phyloP scores from a whole-genome alignment of 2,113 vertebrate species.

The Phyllopteryx taeniolatus region DNA sequence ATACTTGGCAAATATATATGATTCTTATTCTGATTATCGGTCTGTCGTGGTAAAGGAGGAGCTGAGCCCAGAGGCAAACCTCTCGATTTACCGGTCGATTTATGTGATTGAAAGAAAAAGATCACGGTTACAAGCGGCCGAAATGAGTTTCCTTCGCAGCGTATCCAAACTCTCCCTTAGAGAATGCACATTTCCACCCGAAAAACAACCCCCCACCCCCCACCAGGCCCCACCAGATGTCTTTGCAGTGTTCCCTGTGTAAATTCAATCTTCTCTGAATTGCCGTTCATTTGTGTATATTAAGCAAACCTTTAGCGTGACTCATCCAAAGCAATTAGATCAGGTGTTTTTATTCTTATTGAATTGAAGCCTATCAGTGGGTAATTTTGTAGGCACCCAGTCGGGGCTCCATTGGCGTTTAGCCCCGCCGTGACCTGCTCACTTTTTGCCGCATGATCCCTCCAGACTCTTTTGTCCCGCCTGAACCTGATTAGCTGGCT shows the following conservation, averaged over 20 bases:
- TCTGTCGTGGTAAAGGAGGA: too few relatives aligned
- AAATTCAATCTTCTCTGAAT: background rate
- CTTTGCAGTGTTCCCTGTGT: background rate
- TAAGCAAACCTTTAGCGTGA: slow-evolving; percentile 11
- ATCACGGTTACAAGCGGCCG: too few relatives aligned
- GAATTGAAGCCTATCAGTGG: slow-evolving; percentile 55
- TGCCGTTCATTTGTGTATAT: slow-evolving; percentile 12
- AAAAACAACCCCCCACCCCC: background rate
- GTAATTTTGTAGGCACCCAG: slow-evolving; percentile 44
- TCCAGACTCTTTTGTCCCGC: slow-evolving; percentile 37
- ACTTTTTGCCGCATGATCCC: slow-evolving; percentile 56
- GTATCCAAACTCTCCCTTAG: background rate
- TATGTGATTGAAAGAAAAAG: too few relatives aligned
- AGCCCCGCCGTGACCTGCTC: slow-evolving; percentile 61
- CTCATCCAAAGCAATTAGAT: slow-evolving; percentile 14
- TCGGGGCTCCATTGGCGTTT: slow-evolving; percentile 61
- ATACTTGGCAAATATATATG: too few relatives aligned
- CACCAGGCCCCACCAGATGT: background rate
- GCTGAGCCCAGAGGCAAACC: too few relatives aligned
- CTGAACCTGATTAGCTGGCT: slow-evolving; percentile 57
- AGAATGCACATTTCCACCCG: background rate
- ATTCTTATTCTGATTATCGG: too few relatives aligned
- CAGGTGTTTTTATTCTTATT: slow-evolving; percentile 59
- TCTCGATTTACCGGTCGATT: too few relatives aligned
- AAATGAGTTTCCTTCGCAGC: too few relatives aligned